phyloP scores from a whole-genome alignment of 2,113 vertebrate species.

The Dipodomys merriami region DNA sequence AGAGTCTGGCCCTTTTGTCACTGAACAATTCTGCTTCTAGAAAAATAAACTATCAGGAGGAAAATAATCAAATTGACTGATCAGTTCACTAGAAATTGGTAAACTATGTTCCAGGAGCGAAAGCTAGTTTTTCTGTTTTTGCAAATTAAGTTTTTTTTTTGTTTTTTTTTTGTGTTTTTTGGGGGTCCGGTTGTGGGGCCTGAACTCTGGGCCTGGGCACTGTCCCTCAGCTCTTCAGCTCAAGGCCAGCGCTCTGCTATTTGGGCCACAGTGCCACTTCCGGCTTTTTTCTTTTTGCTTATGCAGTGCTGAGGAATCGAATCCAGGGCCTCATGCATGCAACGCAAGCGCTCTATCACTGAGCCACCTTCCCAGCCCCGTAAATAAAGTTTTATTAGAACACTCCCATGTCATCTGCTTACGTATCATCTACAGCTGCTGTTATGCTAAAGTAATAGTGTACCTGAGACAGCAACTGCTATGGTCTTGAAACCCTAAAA shows the following conservation, averaged over 20 bases:
- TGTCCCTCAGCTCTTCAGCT: too few species aligned
- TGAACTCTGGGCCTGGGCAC: too few species aligned
- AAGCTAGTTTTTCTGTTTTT: not conserved
- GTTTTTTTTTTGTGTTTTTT: too few species aligned
- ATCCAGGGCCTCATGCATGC: too few species aligned
- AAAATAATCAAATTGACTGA: not conserved
- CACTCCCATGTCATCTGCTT: not conserved
- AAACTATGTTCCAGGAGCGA: not conserved
- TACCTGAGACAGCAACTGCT: not conserved
- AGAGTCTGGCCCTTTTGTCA: not conserved
- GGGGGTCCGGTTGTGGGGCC: too few species aligned
- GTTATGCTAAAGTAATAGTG: not conserved
- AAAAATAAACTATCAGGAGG: not conserved
- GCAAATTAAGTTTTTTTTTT: slow-evolving; percentile 54
- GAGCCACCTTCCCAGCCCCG: too few species aligned
- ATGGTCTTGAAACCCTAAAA: not conserved
- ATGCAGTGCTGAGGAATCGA: too few species aligned
- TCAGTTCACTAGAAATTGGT: not conserved
- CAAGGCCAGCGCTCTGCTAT: too few species aligned
- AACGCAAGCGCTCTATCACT: too few species aligned
- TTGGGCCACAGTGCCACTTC: too few species aligned
- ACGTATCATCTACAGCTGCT: not conserved
- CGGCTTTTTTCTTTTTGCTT: too few species aligned
- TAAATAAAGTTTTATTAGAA: slow-evolving; percentile 60
- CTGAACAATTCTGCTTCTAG: not conserved